Evolutionary conservation across 2,888 invertebrate genomes (phyloP).

Genomic region (Papilio demoleus): DNA sequence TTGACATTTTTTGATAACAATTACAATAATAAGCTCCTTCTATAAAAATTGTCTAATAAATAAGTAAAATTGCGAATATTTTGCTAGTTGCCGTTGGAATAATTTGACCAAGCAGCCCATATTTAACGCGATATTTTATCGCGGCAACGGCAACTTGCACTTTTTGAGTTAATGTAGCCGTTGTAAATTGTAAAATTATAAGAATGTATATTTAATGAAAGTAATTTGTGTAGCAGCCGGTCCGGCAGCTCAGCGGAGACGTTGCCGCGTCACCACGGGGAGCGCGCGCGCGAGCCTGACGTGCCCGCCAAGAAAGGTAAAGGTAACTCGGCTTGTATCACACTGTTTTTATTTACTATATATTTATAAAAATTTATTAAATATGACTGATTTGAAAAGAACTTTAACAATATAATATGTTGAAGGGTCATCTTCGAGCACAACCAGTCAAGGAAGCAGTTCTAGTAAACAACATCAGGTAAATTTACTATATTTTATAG

Average conservation of each 20-base stretch:
- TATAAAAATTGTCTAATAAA: too few species aligned
- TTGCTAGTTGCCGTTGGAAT: too few species aligned
- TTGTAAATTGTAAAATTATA: too few species aligned
- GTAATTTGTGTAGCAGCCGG: conserved; percentile 44
- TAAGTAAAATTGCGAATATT: too few species aligned
- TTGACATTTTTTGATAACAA: too few species aligned
- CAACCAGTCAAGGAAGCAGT: conserved; percentile 69
- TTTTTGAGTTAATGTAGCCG: too few species aligned
- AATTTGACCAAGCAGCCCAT: too few species aligned
- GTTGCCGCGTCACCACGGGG: conserved; percentile 68
- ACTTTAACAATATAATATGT: conserved; percentile 35
- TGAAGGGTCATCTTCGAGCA: conserved; percentile 73
- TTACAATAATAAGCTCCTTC: too few species aligned
- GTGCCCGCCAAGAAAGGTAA: conserved; percentile 80
- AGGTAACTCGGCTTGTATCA: conserved; percentile 56
- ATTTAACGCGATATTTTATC: too few species aligned
- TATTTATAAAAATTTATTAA: neutral
- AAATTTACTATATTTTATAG: conserved; percentile 3
- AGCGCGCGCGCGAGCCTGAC: conserved; percentile 63
- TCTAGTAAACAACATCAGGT: conserved; percentile 75
- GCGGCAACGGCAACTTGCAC: too few species aligned
- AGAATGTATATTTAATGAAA: too few species aligned
- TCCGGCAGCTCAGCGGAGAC: conserved; percentile 60
- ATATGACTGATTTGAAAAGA: neutral
- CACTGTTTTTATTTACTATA: conserved; percentile 32